Base-by-base conservation (phyloP, 2,888 invertebrate species). In the Protonemura montana region DNA sequence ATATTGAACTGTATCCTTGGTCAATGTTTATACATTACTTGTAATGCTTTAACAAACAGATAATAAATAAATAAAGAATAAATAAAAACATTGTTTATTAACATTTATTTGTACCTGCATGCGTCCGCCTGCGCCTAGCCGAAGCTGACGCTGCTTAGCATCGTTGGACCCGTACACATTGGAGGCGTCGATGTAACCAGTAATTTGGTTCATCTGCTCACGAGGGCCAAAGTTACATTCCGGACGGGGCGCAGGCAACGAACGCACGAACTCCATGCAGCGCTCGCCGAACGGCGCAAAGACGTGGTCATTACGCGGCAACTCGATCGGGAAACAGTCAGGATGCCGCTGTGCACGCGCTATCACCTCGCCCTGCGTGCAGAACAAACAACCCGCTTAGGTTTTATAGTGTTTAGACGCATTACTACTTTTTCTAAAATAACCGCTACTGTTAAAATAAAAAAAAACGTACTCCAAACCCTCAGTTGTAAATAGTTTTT, bases 141-240 rank as follows among this genome's bases (percentile, higher is more conserved):
- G 91, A 25, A 97, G 90, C 0, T 93, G 91, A 0, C 91, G 90
- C 3, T 94, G 91, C 86, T 94, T 93, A 85, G 94, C 93, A 0
- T 92, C 90, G 59, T 93, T 93, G 7, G 94, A 95, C 0, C 97
- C 96, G 89, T 97, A 97, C 0, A 96, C 92, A 5, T 94, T 93
- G 0, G 97, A 97, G 0, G 94, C 94, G 89, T 97, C 97, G 2
- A 95, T 90, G 88, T 93, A 95, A 88, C 96, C 96, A 0, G 96
- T 94, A 0, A 95, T 94, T 88, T 96, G 95, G 90, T 95, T 95
- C 94, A 95, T 94, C 94, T 95, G 90, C 88, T 92, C 92, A 85
- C 92, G 89, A 0, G 92, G 92, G 0, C 93, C 93, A 86, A 92
- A 91, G 88, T 91, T 91, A 88, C 92, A 92, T 88, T 92, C 92